Evolutionary conservation across 2,797 vertebrate genomes (phyloP).

Genomic region (Agapornis canus): DNA sequence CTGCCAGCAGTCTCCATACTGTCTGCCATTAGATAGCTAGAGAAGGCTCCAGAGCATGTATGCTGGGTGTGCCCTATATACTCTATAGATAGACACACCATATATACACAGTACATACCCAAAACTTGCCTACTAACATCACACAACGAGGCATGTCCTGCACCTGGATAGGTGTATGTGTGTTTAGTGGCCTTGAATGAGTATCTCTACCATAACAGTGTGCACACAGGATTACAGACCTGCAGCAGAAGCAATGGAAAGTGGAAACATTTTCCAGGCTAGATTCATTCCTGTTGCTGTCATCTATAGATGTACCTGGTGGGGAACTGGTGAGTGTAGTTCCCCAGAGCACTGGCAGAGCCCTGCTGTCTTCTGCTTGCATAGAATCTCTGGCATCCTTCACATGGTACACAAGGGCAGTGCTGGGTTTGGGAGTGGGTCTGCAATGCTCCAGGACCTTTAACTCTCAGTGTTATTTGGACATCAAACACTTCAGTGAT

Average conservation of each 20-base stretch:
- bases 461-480: background rate
- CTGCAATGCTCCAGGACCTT: background rate
- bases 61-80: background rate
- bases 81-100: accelerated
- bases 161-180: background rate
- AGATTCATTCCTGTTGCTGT: constrained; percentile 91
- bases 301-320: constrained; percentile 93
- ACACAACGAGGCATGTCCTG: background rate
- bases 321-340: constrained; percentile 90
- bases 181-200: background rate
- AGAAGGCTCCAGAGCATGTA: background rate
- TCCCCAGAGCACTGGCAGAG: background rate
- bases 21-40: background rate
- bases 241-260: constrained; percentile 97
- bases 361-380: background rate
- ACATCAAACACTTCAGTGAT: background rate
- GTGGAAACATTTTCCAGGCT: constrained; percentile 93
- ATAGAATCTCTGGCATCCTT: background rate
- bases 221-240: constrained; percentile 67
- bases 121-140: background rate
- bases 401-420: background rate
- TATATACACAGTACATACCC: no score
- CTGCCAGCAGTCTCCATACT: background rate
- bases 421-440: background rate
- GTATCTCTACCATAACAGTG: accelerated